These are phyloP conservation scores for Pollachius pollachius DNA, from an alignment of 2,113 vertebrate genomes.

Conservation along the genomic window DNA sequence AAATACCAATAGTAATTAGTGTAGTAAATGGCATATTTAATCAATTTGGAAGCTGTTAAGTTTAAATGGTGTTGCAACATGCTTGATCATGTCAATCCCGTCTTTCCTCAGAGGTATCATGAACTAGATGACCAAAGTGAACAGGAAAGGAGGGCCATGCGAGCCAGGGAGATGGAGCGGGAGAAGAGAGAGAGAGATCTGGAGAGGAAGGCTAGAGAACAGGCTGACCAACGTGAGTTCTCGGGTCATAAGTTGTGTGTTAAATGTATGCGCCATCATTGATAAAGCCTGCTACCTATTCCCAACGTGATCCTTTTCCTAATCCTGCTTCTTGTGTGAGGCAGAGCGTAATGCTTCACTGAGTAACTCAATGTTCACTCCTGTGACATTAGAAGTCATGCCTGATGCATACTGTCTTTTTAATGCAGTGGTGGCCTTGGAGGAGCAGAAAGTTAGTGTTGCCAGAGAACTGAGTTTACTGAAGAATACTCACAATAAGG, in stretches of 20 bases:
- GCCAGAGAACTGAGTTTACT: conserved; percentile 67
- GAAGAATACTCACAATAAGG: conserved; percentile 72
- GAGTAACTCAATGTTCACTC: no score
- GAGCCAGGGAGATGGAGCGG: conserved; percentile 69
- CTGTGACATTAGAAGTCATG: no score
- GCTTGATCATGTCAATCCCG: neutral
- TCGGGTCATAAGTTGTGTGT: neutral
- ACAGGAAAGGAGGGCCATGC: conserved; percentile 71
- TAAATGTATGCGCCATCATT: neutral
- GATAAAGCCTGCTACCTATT: no score
- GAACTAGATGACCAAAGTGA: conserved; percentile 78
- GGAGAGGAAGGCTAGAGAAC: conserved; percentile 75
- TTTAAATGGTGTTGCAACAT: neutral
- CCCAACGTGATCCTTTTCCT: no score
- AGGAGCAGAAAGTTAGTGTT: conserved; percentile 70
- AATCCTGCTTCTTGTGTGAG: neutral
- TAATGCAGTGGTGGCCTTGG: conserved; percentile 70
- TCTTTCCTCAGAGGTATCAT: conserved; percentile 59
- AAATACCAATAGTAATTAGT: no score
- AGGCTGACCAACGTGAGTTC: conserved; percentile 75
- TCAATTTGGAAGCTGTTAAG: neutral
- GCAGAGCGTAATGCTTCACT: neutral
- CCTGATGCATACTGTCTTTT: conserved; percentile 2
- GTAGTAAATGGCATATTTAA: no score
- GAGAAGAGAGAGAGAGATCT: conserved; percentile 67